Evolutionary conservation across 2,113 vertebrate species (phyloP), one percentile per base, ranked within the genome.

Genomic region (Polypterus bichir): DNA sequence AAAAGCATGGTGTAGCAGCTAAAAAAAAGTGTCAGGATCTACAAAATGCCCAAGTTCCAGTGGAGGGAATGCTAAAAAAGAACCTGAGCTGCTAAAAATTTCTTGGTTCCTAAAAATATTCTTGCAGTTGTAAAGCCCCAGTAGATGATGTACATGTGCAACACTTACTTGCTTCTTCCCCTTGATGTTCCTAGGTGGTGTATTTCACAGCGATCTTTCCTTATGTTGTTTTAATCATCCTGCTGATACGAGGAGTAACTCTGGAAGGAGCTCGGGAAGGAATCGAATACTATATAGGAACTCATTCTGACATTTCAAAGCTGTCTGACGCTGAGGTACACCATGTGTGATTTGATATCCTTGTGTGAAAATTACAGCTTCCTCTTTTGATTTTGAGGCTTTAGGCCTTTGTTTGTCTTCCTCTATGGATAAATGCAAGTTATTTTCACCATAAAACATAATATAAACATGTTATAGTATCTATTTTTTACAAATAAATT

Each of bases 151-250:
- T 57, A 44, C 44, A 44, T 7, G 46, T 7, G 46, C 56, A 57
- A 7, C 4, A 6, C 56, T 57, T 4, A 57, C 27, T 57, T 27
- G 2, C 49, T 57, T 5, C 27, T 57, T 57, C 2, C 5, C 46
- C 9, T 57, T 57, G 59, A 65, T 66, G 67, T 48, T 8, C 48
- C 4, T 76, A 90, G 88, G 86, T 90, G 0, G 88, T 90, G 52
- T 90, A 90, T 54, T 85, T 90, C 76, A 90, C 88, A 0, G 88
- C 88, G 68, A 90, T 87, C 0, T 90, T 90, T 72, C 88, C 88
- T 0, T 89, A 88, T 69, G 71, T 90, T 78, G 88, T 90, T 69
- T 74, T 90, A 59, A 51, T 89, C 74, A 86, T 90, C 83, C 72
- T 90, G 68, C 74, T 90, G 3, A 71, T 88, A 46, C 86, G 88